Conservation (phyloP, 2,113 vertebrate species). For the Pelvicachromis taeniatus region DNA sequence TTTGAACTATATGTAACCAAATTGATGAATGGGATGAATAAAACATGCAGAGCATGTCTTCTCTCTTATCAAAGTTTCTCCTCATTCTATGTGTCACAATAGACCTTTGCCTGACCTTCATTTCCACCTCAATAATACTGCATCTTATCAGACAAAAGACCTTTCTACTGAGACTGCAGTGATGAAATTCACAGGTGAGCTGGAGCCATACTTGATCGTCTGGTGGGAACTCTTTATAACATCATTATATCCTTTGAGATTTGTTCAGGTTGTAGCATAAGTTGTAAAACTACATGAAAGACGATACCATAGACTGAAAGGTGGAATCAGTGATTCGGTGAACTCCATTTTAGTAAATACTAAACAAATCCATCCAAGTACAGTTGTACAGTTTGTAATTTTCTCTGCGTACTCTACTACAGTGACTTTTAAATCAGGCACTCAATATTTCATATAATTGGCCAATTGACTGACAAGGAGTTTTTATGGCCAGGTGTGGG, state of each 20-base stretch:
- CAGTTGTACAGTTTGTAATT: neutral
- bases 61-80: neutral
- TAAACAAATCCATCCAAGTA: neutral
- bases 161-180: neutral
- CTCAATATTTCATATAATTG: neutral
- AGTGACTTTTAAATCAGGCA: neutral
- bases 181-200: neutral
- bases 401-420: neutral
- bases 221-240: neutral
- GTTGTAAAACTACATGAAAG: neutral
- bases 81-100: neutral
- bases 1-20: neutral
- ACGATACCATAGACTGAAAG: neutral
- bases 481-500: neutral
- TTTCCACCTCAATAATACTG: neutral
- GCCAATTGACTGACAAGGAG: neutral
- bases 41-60: neutral
- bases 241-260: neutral
- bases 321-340: neutral
- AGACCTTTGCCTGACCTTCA: constrained; percentile 37
- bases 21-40: neutral
- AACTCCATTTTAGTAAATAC: neutral
- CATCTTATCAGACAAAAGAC: constrained; percentile 33
- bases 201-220: neutral
- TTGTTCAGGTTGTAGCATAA: neutral